A percentile compares a stretch with the other conserved stretches of the same genome.
phyloP scores from a whole-genome alignment of 1,140 invertebrate species.

The Hypsibius dujardini region DNA sequence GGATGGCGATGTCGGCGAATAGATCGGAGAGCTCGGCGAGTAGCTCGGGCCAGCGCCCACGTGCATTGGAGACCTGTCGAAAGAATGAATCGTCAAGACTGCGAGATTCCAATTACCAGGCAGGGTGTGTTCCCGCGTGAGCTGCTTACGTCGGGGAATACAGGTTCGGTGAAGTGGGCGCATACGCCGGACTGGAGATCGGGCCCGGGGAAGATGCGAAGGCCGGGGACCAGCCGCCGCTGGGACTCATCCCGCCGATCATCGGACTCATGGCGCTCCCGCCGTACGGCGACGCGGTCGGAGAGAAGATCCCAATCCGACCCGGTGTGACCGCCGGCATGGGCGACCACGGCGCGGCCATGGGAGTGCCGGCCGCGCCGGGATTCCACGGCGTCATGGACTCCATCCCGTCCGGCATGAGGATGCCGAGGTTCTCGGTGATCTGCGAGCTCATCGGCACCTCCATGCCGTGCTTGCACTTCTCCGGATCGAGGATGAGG shows the following conservation, averaged over 20 bases:
- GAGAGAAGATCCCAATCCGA: constrained; percentile 3
- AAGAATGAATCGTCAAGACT: constrained; percentile 22
- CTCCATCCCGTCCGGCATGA: constrained; percentile 21
- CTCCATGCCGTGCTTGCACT: constrained; percentile 95
- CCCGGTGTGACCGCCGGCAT: constrained; percentile 25
- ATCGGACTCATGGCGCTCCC: neutral
- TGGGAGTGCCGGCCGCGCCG: constrained; percentile 12
- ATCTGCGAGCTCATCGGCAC: constrained; percentile 49
- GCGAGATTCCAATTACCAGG: neutral
- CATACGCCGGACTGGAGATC: constrained; percentile 68
- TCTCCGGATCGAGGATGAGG: constrained; percentile 86
- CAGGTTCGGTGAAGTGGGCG: constrained; percentile 48
- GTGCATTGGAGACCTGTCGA: constrained; percentile 20
- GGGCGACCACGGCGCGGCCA: constrained; percentile 63
- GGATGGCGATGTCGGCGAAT: constrained; percentile 29
- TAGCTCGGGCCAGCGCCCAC: constrained; percentile 24
- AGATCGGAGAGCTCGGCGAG: constrained; percentile 29
- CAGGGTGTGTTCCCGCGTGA: no score
- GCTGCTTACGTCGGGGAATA: constrained; percentile 49
- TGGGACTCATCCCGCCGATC: constrained; percentile 21
- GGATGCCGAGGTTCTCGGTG: neutral
- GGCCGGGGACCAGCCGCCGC: constrained; percentile 44
- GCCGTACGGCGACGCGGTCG: neutral
- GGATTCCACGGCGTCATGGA: neutral
- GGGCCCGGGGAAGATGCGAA: constrained; percentile 52